A percentile compares a stretch with the other conserved stretches of the same genome.
Evolutionary conservation across 2,113 vertebrate species (phyloP).

Genomic region (Gymnogyps californianus): DNA sequence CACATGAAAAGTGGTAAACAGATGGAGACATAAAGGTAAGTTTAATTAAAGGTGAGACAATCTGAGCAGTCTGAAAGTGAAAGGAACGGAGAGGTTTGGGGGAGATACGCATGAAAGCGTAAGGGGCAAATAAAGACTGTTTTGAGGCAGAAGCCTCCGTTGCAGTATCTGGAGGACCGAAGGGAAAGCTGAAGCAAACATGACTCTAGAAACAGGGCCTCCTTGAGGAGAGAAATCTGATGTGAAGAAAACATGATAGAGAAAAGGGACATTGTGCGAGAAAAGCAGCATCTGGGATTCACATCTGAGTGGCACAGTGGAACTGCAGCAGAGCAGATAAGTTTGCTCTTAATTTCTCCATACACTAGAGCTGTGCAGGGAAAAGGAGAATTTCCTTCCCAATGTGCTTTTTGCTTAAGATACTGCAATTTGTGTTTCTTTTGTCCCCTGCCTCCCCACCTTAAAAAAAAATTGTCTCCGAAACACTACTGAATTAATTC

Average conservation of each 20-base stretch:
- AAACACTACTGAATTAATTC: slow-evolving; percentile 8
- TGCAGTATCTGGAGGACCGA: not conserved
- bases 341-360: slow-evolving; percentile 32
- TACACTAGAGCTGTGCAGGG: not conserved
- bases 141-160: not conserved
- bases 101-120: not conserved
- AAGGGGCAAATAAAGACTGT: not conserved
- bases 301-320: not conserved
- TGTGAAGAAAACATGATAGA: not conserved
- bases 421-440: not conserved
- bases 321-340: slow-evolving; percentile 39
- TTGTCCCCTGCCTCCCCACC: not conserved
- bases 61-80: not conserved
- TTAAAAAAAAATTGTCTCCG: not conserved
- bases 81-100: not conserved
- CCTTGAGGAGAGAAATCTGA: not conserved
- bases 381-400: not conserved
- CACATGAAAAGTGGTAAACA: not conserved
- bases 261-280: not conserved
- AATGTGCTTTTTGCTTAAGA: not conserved
- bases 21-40: not conserved
- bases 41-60: not conserved
- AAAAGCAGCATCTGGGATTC: slow-evolving; percentile 36
- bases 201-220: not conserved
- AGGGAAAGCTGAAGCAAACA: not conserved